Conservation (phyloP, 2,113 vertebrate genomes). For the Myotis brandtii region DNA sequence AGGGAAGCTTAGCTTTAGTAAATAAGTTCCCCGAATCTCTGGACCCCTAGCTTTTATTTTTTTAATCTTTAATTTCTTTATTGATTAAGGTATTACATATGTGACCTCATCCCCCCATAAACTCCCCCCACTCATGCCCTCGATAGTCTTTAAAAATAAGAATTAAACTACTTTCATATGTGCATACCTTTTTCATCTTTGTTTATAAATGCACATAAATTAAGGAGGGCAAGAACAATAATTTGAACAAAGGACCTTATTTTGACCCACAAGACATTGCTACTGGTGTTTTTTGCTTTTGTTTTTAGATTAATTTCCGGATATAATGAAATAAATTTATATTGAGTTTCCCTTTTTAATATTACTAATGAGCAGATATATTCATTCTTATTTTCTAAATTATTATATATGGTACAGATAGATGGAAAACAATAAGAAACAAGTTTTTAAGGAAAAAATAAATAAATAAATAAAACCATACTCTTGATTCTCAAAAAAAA, state of each 20-base stretch:
- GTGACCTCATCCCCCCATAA: too few relatives aligned
- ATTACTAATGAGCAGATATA: not conserved
- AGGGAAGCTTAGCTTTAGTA: too few relatives aligned
- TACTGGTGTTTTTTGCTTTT: not conserved
- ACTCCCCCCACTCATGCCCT: too few relatives aligned
- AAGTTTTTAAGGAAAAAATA: not conserved
- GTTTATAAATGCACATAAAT: conserved; percentile 5
- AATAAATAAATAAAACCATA: too few relatives aligned
- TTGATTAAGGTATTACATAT: too few relatives aligned
- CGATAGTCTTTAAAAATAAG: not conserved
- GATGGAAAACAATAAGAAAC: not conserved
- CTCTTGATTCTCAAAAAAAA: too few relatives aligned
- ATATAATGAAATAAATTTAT: not conserved
- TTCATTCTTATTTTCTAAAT: conserved; percentile 15
- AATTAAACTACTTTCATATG: conserved; percentile 1
- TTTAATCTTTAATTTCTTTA: too few relatives aligned
- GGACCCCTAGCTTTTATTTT: too few relatives aligned
- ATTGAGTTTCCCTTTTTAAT: not conserved
- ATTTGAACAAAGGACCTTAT: not conserved
- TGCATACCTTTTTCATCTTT: not conserved
- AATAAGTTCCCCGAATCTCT: too few relatives aligned
- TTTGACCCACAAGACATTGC: not conserved
- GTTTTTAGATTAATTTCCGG: not conserved
- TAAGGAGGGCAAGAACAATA: not conserved
- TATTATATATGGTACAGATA: not conserved